These are phyloP conservation scores for Leptinotarsa tumamoca DNA, from an alignment of 2,888 invertebrate species.

Conservation along the genomic window DNA sequence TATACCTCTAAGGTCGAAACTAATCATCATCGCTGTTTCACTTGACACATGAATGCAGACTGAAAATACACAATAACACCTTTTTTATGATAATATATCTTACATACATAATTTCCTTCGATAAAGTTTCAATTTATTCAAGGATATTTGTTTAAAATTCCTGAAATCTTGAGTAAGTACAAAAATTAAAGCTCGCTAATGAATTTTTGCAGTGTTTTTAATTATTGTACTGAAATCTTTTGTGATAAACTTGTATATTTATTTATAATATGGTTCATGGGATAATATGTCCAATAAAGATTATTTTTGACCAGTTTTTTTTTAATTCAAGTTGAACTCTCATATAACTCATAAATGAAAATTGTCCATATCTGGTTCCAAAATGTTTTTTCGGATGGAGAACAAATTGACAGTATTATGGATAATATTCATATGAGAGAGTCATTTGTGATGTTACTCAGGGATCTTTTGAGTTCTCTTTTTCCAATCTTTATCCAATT, in stretches of 20 bases:
- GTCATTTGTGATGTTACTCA: too few relatives aligned
- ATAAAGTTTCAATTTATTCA: background rate
- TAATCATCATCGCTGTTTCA: background rate
- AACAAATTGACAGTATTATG: too few relatives aligned
- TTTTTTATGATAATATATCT: background rate
- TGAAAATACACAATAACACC: background rate
- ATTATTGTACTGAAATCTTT: conserved; percentile 66
- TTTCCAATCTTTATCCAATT: too few relatives aligned
- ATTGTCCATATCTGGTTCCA: too few relatives aligned
- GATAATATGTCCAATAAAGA: conserved; percentile 64
- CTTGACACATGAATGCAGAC: conserved; percentile 6
- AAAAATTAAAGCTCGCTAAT: conserved; percentile 46
- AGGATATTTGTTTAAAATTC: conserved; percentile 28
- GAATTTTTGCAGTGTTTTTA: conserved; percentile 46
- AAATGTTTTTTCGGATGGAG: too few relatives aligned
- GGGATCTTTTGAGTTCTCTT: too few relatives aligned
- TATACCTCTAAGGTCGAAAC: background rate
- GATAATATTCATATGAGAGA: too few relatives aligned
- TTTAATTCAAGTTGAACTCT: conserved; percentile 20
- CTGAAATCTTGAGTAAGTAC: conserved; percentile 45
- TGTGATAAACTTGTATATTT: conserved; percentile 65
- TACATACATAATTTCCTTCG: background rate
- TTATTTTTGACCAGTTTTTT: conserved; percentile 56
- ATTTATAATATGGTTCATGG: conserved; percentile 62
- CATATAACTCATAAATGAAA: too few relatives aligned